Evolutionary conservation across 2,888 invertebrate species (phyloP).

Genomic region (Cancer borealis): DNA sequence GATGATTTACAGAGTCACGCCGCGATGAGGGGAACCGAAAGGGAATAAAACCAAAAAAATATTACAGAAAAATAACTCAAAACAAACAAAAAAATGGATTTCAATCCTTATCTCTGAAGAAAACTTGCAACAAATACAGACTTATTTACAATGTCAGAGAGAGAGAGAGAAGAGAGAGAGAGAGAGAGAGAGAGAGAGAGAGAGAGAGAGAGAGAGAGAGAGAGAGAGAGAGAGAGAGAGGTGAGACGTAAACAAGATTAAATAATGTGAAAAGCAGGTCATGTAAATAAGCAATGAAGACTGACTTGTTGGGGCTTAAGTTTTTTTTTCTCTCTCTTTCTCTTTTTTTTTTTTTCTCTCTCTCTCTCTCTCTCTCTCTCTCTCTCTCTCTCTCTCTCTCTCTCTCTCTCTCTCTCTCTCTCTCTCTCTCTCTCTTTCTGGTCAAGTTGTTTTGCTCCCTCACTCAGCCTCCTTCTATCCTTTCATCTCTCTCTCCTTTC

Average conservation of each 20-base stretch:
- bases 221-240: conserved; percentile 17
- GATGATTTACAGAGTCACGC: neutral
- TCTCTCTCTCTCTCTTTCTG: conserved; percentile 14
- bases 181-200: conserved; percentile 33
- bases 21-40: neutral
- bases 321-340: neutral
- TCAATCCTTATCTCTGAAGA: neutral
- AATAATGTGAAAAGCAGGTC: neutral
- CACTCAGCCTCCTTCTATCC: too few relatives aligned
- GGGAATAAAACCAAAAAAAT: neutral
- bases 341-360: conserved; percentile 34
- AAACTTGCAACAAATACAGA: neutral
- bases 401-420: conserved; percentile 23
- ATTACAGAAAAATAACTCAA: neutral
- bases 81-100: neutral
- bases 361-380: conserved; percentile 48
- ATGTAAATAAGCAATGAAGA: neutral
- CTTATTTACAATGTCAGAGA: neutral
- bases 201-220: conserved; percentile 3
- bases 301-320: neutral
- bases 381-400: conserved; percentile 49
- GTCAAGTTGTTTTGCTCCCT: neutral
- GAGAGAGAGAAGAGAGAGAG: conserved; percentile 16
- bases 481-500: neutral
- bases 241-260: neutral